Base-by-base conservation (phyloP, 1,140 invertebrate species). In the Drosophila repleta region DNA sequence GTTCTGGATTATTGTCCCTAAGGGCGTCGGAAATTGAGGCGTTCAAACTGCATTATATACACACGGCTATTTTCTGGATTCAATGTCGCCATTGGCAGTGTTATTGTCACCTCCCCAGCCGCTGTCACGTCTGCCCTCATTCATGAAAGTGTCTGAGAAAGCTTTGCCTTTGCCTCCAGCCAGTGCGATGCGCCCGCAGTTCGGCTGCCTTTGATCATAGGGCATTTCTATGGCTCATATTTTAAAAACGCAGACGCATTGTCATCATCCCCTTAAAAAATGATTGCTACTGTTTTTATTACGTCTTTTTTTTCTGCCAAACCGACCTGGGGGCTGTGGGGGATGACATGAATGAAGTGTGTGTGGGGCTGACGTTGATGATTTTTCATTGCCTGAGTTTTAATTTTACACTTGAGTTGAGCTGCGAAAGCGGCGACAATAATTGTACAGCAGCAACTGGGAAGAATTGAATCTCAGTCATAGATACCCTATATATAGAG, bases 391-490 rank as follows among this genome's bases (percentile, higher is more conserved):
- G 90, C 90, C 90, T 74, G 79, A 84, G 84, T 91, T 91, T 91
- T 91, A 91, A 91, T 91, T 91, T 91, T 87, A 90, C 90, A 91
- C 90, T 90, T 84, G 84, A 91, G 90, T 87, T 87, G 89, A 87
- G 74, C 66, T 45, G 18, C 13, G 24, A 41, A 58, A 76, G 39
- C 39, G 35, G 15, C 45, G 26, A 43, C 43, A 65, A 21, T 66
- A 37, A 46, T 26, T 70, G 24, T 45, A 62, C 52, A 15, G n/a
- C 52, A 15, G n/a, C 6, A 17, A 24, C 15, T 69, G 58, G 29
- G 5, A 8, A 15, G 21, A 29, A 21, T 45, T 46, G 15, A 63
- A 17, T 17, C 52, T n/a, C 18, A 21, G 37, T 21, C 7, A 3
- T 0, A 32, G 20, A 51, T 45, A 15, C 11, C n/a, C 35, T 24